Evolutionary conservation across 2,113 vertebrate genomes (phyloP).

Genomic region (Phalacrocorax brasilianus): DNA sequence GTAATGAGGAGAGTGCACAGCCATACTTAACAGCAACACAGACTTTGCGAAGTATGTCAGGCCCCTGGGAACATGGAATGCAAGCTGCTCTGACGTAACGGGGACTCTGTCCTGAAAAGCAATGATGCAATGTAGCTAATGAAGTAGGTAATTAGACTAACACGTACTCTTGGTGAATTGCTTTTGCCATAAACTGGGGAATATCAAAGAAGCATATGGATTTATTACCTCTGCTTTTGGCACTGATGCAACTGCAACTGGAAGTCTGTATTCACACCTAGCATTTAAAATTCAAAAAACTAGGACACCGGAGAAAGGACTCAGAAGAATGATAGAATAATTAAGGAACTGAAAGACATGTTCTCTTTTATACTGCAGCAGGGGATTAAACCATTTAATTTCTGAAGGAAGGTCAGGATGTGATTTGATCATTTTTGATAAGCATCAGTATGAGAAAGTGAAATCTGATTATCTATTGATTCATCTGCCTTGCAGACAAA

Average conservation of each 20-base stretch:
- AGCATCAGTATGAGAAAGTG: background rate
- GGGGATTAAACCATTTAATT: background rate
- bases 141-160: background rate
- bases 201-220: background rate
- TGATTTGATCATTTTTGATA: background rate
- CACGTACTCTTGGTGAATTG: background rate
- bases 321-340: background rate
- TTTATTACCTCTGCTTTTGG: background rate
- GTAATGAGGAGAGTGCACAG: background rate
- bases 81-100: background rate
- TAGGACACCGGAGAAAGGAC: background rate
- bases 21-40: background rate
- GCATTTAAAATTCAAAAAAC: background rate
- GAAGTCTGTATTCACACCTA: background rate
- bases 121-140: background rate
- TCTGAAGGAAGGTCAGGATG: background rate
- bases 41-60: background rate
- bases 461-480: conserved; percentile 47
- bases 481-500: background rate
- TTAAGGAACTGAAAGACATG: background rate
- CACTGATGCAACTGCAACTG: background rate
- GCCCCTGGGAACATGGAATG: background rate
- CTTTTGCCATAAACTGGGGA: background rate
- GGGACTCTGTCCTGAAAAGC: background rate
- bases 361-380: background rate